Conservation (phyloP, 2,888 invertebrate species). For the Coecobrya sp. region DNA sequence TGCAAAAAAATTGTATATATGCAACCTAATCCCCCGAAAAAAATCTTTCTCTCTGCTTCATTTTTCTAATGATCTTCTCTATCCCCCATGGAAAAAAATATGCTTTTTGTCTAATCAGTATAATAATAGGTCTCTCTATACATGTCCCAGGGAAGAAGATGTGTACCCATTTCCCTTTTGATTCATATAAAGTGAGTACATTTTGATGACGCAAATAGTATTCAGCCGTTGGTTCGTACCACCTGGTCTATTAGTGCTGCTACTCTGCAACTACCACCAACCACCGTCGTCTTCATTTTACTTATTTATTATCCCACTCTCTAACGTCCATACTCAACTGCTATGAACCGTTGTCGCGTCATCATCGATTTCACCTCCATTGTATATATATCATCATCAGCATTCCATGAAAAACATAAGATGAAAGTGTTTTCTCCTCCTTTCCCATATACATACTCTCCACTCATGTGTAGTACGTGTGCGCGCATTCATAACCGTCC, state of each 20-base stretch:
- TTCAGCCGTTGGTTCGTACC: background rate
- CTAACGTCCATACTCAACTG: background rate
- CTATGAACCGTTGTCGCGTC: background rate
- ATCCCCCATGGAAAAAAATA: background rate
- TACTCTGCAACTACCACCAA: background rate
- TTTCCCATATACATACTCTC: background rate
- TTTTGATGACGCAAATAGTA: constrained; percentile 37
- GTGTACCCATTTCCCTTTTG: background rate
- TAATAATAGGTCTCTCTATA: background rate
- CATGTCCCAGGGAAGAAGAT: background rate
- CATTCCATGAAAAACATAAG: background rate
- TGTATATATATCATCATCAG: background rate
- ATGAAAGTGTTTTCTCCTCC: constrained; percentile 18
- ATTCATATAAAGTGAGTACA: background rate
- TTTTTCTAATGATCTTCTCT: constrained; percentile 6
- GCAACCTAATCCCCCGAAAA: background rate
- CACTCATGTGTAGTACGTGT: background rate
- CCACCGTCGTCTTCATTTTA: background rate
- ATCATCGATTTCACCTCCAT: constrained; percentile 41
- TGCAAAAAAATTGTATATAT: background rate
- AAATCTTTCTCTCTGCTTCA: background rate
- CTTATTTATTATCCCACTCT: constrained; percentile 3
- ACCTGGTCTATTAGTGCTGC: background rate
- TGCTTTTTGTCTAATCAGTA: background rate
- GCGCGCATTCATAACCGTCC: constrained; percentile 2